Base-by-base conservation (phyloP, 2,888 invertebrate species). In the Caenorhabditis angaria region DNA sequence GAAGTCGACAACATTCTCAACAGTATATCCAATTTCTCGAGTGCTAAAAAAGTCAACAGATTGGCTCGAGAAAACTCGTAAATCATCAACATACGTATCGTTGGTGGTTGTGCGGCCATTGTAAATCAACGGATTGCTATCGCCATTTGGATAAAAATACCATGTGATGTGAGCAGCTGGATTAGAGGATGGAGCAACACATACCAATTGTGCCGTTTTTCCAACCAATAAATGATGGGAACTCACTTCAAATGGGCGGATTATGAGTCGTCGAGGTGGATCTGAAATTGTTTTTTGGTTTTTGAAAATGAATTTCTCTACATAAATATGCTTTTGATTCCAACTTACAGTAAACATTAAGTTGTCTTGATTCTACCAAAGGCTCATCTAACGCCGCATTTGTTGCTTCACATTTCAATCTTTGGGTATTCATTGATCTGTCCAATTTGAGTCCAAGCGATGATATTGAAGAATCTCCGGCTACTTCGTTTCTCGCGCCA, bases 321-420 rank as follows among this genome's bases (percentile, higher is more conserved):
- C n/a, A n/a, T n/a, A n/a, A n/a, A n/a, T n/a, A n/a, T n/a, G n/a
- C n/a, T n/a, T n/a, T n/a, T n/a, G n/a, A n/a, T n/a, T n/a, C n/a
- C 22, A 54, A 54, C 81, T 76, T 65, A 85, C 84, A 85, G 10
- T 82, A 63, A 18, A 86, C 81, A 25, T 64, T 64, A 4, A 86
- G 57, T n/a, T 71, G 74, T 53, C 77, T 29, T 25, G 77, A 79
- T 28, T 83, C 83, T 22, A 82, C 70, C 12, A 86, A 57, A 8
- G 86, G 85, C 18, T 85, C 78, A 61, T 85, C 85, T 4, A 86
- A 50, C 5, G 86, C 86, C 1, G 78, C 78, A 60, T 86, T 86
- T 20, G 68, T 75, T 0, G 84, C 85, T 68, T 85, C 83, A 63
- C 86, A 86, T 35, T 80, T 80, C 20, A 86, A 66, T 10, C 77